These are phyloP conservation scores for Campylomormyrus numenius DNA, from an alignment of 2,113 vertebrate genomes.

Conservation along the genomic window DNA sequence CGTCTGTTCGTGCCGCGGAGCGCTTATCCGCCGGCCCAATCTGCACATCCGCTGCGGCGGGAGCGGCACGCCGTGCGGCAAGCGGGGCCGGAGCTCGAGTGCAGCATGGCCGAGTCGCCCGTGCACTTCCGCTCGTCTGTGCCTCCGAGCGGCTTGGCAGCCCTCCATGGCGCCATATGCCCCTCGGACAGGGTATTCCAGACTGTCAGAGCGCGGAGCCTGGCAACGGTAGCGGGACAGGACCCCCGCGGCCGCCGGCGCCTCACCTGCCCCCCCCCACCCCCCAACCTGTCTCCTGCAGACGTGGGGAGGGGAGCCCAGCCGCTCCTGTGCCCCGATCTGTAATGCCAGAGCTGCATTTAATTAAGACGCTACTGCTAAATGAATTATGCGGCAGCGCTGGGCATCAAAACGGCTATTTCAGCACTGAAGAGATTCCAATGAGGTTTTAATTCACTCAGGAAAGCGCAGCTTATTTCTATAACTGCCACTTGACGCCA, in stretches of 20 bases:
- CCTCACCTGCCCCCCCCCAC: background rate
- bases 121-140: background rate
- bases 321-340: background rate
- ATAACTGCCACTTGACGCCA: background rate
- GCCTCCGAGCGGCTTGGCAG: conserved; percentile 4
- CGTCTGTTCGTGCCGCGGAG: background rate
- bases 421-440: background rate
- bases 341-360: background rate
- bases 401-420: background rate
- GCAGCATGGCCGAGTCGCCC: background rate
- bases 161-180: conserved; percentile 18
- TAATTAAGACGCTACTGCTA: background rate
- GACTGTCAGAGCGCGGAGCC: background rate
- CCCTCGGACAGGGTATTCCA: conserved; percentile 16
- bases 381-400: background rate
- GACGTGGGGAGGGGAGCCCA: background rate
- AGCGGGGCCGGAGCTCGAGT: background rate
- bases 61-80: background rate
- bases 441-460: background rate
- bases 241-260: background rate
- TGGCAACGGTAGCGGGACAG: conserved; percentile 7
- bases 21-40: background rate
- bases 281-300: background rate
- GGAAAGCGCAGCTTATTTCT: background rate
- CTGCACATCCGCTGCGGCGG: background rate